Evolutionary conservation across 2,888 invertebrate species (phyloP), one percentile per base, ranked within the genome.

Genomic region (Trichopria drosophilae): DNA sequence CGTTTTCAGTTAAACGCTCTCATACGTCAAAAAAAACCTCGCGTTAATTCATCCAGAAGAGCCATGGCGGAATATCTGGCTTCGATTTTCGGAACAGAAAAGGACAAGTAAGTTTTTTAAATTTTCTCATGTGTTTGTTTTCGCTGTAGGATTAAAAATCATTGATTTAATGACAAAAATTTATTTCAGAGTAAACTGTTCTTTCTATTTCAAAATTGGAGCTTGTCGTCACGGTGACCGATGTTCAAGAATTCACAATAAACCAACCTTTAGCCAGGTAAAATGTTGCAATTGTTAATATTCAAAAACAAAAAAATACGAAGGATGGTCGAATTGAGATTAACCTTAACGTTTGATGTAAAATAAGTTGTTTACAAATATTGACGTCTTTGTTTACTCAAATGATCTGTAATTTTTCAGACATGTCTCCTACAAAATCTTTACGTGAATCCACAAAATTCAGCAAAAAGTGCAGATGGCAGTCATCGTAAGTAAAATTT

Each of bases 141-240:
- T n/a, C 2, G n/a, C 13, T 31, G 12, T 13, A 29, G 6, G 13
- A 20, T 3, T 20, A 42, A 18, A 15, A 12, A 4, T 36, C 24
- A 37, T 37, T 44, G 31, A 32, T 31, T 46, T 34, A 32, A 39
- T 47, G 44, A 46, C 39, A 48, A 43, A 44, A 48, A 5, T 58
- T 39, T 43, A 55, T 83, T 83, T 63, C 79, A 96, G 95, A 80
- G 96, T 97, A 65, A 99, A 99, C 77, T 99, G 98, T 76, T 98
- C 98, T 19, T 99, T 99, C 79, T 99, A 98, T 79, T 99, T 98
- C 78, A 99, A 99, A 84, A 99, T 99, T 63, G 98, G 98, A 72
- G 98, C 98, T 31, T 99, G 98, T 76, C 85, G 98, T 57, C 98
- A 99, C 78, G 98, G 98, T 15, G 97, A 98, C 71, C 85, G 98